phyloP scores from a whole-genome alignment of 2,888 invertebrate genomes.

The Acanthopleura granulata region DNA sequence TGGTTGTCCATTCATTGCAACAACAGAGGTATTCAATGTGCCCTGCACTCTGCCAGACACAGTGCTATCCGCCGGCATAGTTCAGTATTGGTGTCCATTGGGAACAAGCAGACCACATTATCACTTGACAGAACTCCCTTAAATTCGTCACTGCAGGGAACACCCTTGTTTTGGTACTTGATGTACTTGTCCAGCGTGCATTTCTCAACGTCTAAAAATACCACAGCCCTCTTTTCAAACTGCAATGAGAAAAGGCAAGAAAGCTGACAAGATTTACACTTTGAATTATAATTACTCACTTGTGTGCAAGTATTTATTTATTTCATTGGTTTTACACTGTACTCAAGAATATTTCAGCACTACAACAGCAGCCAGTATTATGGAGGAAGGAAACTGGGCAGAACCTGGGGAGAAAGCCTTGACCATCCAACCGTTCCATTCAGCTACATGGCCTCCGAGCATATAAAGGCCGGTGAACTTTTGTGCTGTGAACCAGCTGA shows the following conservation, averaged over 20 bases:
- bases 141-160: conserved; percentile 35
- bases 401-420: too few relatives aligned
- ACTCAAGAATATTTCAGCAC: too few relatives aligned
- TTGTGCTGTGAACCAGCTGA: too few relatives aligned
- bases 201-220: conserved; percentile 48
- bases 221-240: conserved; percentile 37
- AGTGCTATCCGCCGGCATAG: conserved; percentile 49
- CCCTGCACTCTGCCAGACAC: conserved; percentile 31
- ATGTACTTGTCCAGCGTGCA: conserved; percentile 48
- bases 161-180: conserved; percentile 32
- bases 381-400: too few relatives aligned
- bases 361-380: too few relatives aligned
- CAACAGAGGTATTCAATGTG: conserved; percentile 46
- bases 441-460: too few relatives aligned
- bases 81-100: conserved; percentile 39
- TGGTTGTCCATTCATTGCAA: conserved; percentile 64
- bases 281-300: conserved; percentile 1
- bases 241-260: conserved; percentile 21
- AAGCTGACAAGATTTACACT: background rate
- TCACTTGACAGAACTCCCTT: conserved; percentile 57
- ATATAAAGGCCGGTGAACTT: too few relatives aligned
- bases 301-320: too few relatives aligned
- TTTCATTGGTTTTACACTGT: too few relatives aligned
- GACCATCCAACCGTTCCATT: too few relatives aligned
- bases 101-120: conserved; percentile 64